A percentile compares a stretch with the other conserved stretches of the same genome.
Conservation (phyloP, 2,888 invertebrate genomes). For the Odontothrips loti region DNA sequence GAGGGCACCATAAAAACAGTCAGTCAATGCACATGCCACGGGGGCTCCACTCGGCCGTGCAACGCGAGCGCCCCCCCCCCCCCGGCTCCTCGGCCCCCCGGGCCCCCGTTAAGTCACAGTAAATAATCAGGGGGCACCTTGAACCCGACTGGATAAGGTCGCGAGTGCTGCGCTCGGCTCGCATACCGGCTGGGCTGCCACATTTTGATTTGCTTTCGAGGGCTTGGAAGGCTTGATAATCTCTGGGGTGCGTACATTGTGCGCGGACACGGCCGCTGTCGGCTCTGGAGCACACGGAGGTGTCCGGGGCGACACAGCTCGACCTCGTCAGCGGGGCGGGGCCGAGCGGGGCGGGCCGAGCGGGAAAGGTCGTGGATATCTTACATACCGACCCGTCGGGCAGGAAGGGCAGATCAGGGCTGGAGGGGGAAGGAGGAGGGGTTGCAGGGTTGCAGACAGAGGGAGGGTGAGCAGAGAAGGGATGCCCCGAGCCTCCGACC, state of each 20-base stretch:
- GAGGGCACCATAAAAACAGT: too few relatives aligned
- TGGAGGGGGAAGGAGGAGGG: too few relatives aligned
- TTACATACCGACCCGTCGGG: neutral
- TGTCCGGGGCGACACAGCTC: neutral
- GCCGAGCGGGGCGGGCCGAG: too few relatives aligned
- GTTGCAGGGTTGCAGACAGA: too few relatives aligned
- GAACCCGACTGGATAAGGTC: neutral
- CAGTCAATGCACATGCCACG: neutral
- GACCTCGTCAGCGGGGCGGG: neutral
- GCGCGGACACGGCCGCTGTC: too few relatives aligned
- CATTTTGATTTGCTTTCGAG: neutral
- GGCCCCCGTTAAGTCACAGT: neutral
- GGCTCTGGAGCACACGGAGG: neutral
- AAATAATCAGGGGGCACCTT: neutral
- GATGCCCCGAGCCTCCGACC: neutral
- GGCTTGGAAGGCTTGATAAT: neutral
- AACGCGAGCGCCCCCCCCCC: neutral
- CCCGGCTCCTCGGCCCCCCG: neutral
- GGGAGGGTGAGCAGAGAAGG: too few relatives aligned
- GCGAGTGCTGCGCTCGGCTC: neutral
- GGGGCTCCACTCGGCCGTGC: neutral
- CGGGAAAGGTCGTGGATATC: neutral
- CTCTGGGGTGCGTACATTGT: too few relatives aligned
- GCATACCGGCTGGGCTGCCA: neutral
- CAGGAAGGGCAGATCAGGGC: too few relatives aligned